phyloP scores from a whole-genome alignment of 2,797 vertebrate genomes.

The Propithecus perrieri region DNA sequence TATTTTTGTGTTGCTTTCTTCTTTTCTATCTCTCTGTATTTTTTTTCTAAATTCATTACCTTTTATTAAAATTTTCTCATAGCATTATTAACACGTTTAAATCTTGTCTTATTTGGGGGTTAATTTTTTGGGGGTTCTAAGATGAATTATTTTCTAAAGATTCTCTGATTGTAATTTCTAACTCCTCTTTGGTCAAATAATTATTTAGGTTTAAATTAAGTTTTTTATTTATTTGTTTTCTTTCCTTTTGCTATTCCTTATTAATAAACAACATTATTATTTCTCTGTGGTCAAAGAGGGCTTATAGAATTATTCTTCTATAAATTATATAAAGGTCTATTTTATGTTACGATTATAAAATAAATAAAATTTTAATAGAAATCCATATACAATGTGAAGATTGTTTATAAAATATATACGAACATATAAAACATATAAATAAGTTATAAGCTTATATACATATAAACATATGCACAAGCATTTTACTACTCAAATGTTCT shows the following conservation, averaged over 20 bases:
- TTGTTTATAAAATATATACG: background rate
- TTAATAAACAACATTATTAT: background rate
- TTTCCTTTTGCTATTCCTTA: background rate
- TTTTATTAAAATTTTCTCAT: background rate
- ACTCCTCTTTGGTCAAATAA: background rate
- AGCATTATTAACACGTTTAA: background rate
- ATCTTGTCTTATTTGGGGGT: background rate
- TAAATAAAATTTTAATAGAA: background rate
- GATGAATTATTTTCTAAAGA: background rate
- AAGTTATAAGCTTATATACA: background rate
- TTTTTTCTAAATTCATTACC: background rate
- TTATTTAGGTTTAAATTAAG: background rate
- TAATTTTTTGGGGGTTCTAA: background rate
- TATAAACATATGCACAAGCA: background rate
- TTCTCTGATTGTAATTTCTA: background rate
- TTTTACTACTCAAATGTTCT: background rate
- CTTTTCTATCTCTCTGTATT: background rate
- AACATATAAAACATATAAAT: background rate
- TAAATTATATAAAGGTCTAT: background rate
- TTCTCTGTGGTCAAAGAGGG: background rate
- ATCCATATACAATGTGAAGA: background rate
- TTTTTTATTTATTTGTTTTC: background rate
- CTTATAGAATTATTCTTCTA: background rate
- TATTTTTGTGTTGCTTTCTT: background rate
- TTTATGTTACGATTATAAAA: background rate